Evolutionary conservation across 2,888 invertebrate species (phyloP), one percentile per base, ranked within the genome.

Genomic region (Parnassius orleans): DNA sequence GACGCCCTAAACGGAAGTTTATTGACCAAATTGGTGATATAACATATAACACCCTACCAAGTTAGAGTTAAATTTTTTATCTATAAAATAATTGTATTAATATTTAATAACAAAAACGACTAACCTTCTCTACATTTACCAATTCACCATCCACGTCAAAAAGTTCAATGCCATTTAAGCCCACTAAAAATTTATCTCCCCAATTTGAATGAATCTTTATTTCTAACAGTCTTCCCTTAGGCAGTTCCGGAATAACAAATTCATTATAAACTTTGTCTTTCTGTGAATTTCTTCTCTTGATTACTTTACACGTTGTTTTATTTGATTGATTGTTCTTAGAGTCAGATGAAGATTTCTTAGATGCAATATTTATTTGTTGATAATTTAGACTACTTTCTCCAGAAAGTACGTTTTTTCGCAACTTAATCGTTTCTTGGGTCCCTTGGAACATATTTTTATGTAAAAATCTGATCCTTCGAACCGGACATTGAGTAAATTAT

Each of bases 161-260:
- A 66, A 96, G 83, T 80, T 96, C 96, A 59, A 96, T 93, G 2
- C 96, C 96, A 76, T 96, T 96, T 60, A 96, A 81, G 0, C 96
- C 96, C 12, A 96, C 94, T 71, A 95, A 94, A 81, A 95, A 94
- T 70, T 93, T 93, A 78, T 96, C 96, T 10, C 96, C 96, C 96
- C 96, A 96, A 43, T 96, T 95, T 15, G 92, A 93, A 62, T 93
- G 85, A 68, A 96, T 95, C 78, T 95, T 94, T 60, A 96, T 86
- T 67, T 93, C 92, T 72, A 96, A 76, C 60, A 93, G 81, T 72
- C 92, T 86, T n/a, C 96, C 96, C 66, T 84, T 85, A 0, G 96
- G 96, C 69, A 96, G 84, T 81, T 96, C 95, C 0, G 96, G 96
- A 66, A 96, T 96, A 50, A 95, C 89, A 79, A 96, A 96, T 72